Evolutionary conservation across 2,888 invertebrate species (phyloP), one percentile per base, ranked within the genome.

Genomic region (Sthenelais limicola): DNA sequence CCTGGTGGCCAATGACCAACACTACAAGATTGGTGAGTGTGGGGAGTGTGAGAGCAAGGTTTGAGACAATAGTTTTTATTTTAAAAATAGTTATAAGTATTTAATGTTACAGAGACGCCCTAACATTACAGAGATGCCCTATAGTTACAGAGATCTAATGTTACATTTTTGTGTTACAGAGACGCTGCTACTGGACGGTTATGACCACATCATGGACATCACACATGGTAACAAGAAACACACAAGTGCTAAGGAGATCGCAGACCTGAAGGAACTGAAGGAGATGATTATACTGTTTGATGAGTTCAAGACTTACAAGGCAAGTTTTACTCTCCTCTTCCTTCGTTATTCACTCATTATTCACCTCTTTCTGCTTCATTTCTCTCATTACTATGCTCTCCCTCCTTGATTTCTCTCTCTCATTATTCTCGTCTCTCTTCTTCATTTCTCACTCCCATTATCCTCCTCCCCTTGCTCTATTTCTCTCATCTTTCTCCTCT

Each of bases 201-300:
- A 87, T 75, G 84, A 85, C 68, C 84, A 84, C 74, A 78, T 86
- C n/a, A 51, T 80, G 28, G 84, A 83, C 76, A 80, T 79, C 18
- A n/a, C n/a, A n/a, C 54, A 74, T 28, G 78, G 76, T 15, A 72
- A 73, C n/a, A 76, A 72, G 67, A 74, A 73, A 47, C 67, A 73
- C 38, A 77, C 74, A 28, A 74, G 33, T 47, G 76, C 82, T 1
- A 76, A 78, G 24, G 85, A 86, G 38, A 81, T 84, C 32, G 83
- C 85, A 24, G 82, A 82, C 72, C 79, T 81, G 62, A 78, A 79
- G n/a, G 82, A 83, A 24, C 81, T 80, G 32, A 78, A 76, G 26
- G 82, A 84, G 49, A 80, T 85, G 4, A 73, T 78, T 47, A 81
- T 81, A 72, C 77, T 86, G 21, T 76, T 86, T 35, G 78, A 81